Evolutionary conservation across 1,140 invertebrate species (phyloP).

Genomic region (Carposina sasakii): DNA sequence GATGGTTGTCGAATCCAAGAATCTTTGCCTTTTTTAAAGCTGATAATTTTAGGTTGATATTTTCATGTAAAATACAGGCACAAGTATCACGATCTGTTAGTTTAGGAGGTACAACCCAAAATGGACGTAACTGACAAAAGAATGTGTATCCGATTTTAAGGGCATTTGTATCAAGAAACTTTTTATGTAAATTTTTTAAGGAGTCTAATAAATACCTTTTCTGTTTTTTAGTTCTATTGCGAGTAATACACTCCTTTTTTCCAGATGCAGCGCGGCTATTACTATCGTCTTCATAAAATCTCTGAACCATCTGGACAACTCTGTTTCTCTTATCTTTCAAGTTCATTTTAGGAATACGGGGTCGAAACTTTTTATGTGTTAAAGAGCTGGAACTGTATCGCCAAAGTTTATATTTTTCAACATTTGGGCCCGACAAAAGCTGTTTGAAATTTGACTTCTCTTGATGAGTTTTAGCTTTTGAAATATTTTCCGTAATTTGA

Average conservation of each 20-base stretch:
- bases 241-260: constrained; percentile 4
- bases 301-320: too few relatives aligned
- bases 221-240: neutral
- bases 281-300: neutral
- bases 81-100: neutral
- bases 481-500: too few relatives aligned
- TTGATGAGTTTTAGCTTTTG: too few relatives aligned
- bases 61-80: neutral
- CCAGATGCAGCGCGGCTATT: neutral
- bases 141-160: neutral
- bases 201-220: neutral
- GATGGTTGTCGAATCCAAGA: neutral
- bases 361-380: too few relatives aligned
- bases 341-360: too few relatives aligned
- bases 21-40: neutral
- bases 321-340: too few relatives aligned
- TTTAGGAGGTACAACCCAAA: neutral
- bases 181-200: neutral
- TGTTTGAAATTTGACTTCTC: too few relatives aligned
- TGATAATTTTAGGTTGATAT: neutral
- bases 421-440: too few relatives aligned
- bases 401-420: too few relatives aligned
- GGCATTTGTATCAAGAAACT: neutral
- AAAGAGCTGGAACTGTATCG: too few relatives aligned
- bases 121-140: neutral